phyloP scores from a whole-genome alignment of 1,140 invertebrate genomes.

The Brachionus sp. region DNA sequence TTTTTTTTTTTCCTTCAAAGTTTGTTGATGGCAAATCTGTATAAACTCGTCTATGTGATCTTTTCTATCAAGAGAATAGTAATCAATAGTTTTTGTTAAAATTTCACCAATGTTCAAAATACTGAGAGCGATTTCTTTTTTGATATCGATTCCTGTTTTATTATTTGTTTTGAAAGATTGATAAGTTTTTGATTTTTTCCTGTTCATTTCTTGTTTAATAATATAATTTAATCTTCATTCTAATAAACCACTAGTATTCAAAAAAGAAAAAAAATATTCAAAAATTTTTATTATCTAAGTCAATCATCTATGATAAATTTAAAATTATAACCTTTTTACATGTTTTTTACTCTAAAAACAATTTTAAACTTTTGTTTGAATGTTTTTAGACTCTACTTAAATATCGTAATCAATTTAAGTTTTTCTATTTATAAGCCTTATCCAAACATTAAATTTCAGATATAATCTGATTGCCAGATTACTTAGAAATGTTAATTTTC shows the following conservation, averaged over 20 bases:
- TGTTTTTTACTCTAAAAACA: background rate
- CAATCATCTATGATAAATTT: background rate
- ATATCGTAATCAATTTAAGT: background rate
- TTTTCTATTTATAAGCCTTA: background rate
- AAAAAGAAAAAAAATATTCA: background rate
- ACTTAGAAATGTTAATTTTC: background rate
- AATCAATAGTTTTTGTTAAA: conserved; percentile 20
- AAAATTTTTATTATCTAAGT: background rate
- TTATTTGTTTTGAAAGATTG: background rate
- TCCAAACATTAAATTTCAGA: background rate
- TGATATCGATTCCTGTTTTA: conserved; percentile 3
- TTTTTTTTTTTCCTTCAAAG: background rate
- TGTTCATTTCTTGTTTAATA: background rate
- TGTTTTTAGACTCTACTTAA: background rate
- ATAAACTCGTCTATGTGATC: background rate
- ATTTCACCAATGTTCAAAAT: conserved; percentile 44
- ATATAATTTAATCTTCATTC: background rate
- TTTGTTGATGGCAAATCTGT: background rate
- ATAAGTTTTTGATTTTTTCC: background rate
- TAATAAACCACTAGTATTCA: background rate
- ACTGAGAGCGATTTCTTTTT: conserved; percentile 39
- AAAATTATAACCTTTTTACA: no score
- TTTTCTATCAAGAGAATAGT: background rate
- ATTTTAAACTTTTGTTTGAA: background rate
- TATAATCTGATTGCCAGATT: background rate